Base-by-base conservation (phyloP, 2,797 vertebrate species). In the Smutsia gigantea region DNA sequence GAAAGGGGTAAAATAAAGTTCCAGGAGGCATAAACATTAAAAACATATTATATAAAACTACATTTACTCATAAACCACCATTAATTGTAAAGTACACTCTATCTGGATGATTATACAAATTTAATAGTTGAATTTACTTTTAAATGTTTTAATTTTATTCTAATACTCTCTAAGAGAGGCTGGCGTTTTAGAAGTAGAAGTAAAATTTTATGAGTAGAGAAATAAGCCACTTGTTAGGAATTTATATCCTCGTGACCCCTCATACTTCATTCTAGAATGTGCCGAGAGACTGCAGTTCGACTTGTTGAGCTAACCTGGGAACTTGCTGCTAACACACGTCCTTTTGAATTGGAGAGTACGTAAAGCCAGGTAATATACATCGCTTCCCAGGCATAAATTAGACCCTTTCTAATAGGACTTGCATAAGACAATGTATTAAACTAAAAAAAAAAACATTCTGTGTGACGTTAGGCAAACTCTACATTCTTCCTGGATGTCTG, bases 31-130 rank as follows among this genome's bases (percentile, higher is more conserved):
- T 75, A 84, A 15, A 53, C 39, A 93, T 87, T 86, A 83, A 89
- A 77, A 85, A 49, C 61, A 66, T 8, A 68, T 74, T 90, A 87
- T 37, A 8, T 25, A 63, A 92, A 90, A 87, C 31, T 95, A 21
- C 11, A 71, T 19, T 93, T 59, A 95, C 37, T 72, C 55, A 89
- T 88, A 94, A 97, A 95, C 29, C 19, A 68, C 59, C 66, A 68
- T 71, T 63, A 61, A 94, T 74, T 81, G 81, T 94, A 37, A 94
- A 90, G 7, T 83, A 46, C 27, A 87, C 27, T 87, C 93, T 90
- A 87, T 86, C 34, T 66, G 21, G 46, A 3, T 18, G 93, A 61
- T 61, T 72, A 55, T 83, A 46, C 0, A 94, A 96, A 64, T 69
- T n/a, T 88, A 87, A 66, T 29, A 88, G 51, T 61, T 66, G 93